phyloP scores from a whole-genome alignment of 2,113 vertebrate species.

The Macquaria australasica region DNA sequence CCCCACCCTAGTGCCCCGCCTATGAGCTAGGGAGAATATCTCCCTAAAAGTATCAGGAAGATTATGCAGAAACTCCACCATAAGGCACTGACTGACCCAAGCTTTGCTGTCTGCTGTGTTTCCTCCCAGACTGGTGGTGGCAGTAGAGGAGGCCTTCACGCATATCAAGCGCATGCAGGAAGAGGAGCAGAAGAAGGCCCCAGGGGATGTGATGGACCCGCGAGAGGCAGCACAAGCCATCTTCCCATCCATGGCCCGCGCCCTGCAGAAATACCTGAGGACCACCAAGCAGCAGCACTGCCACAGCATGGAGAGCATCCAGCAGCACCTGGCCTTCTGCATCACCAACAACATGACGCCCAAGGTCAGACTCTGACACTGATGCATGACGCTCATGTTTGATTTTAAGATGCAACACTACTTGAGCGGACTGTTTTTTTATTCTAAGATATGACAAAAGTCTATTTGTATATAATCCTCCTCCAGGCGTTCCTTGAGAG shows the following conservation, averaged over 20 bases:
- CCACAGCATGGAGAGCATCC: conserved; percentile 99
- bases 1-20: too few species aligned
- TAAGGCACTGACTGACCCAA: neutral
- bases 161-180: conserved; percentile 93
- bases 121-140: conserved; percentile 90
- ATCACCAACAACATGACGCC: conserved; percentile 97
- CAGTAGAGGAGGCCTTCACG: conserved; percentile 96
- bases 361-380: conserved; percentile 84
- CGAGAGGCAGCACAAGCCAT: conserved; percentile 96
- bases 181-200: conserved; percentile 93
- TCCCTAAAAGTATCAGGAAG: neutral
- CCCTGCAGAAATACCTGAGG: conserved; percentile 96
- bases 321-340: conserved; percentile 97
- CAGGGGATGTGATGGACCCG: conserved; percentile 94
- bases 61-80: neutral
- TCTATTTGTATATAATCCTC: neutral
- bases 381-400: too few species aligned
- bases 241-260: conserved; percentile 97
- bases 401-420: neutral
- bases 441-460: neutral
- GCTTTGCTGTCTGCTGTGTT: neutral
- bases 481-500: conserved; percentile 92
- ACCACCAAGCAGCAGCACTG: conserved; percentile 96
- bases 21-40: neutral
- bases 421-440: neutral